Evolutionary conservation across 2,113 vertebrate species (phyloP).

Genomic region (Pachyramphus minor): DNA sequence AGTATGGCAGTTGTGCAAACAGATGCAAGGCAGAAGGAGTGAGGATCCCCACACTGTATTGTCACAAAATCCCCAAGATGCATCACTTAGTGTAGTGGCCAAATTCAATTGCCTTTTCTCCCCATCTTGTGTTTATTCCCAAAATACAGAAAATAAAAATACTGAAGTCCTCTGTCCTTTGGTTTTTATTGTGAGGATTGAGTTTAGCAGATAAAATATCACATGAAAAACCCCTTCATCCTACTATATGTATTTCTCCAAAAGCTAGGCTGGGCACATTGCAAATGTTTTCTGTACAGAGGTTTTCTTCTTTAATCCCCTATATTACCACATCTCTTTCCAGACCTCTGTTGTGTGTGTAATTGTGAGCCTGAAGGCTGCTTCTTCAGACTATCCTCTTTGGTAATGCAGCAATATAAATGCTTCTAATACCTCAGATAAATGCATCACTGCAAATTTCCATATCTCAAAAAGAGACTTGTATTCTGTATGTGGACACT

Average conservation of each 20-base stretch:
- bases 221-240: background rate
- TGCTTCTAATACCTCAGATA: slow-evolving; percentile 26
- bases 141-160: background rate
- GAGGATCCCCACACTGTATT: background rate
- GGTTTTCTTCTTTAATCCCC: background rate
- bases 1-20: background rate
- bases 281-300: background rate
- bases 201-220: background rate
- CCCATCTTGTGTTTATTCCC: background rate
- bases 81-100: background rate
- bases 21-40: background rate
- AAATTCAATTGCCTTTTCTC: background rate
- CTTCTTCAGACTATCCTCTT: slow-evolving; percentile 4
- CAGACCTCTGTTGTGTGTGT: background rate
- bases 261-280: background rate
- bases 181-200: background rate
- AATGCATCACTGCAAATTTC: slow-evolving; percentile 25
- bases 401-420: slow-evolving; percentile 26
- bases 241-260: rapidly evolving
- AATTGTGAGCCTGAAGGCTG: background rate
- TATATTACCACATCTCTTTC: background rate
- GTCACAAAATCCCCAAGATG: background rate
- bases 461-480: slow-evolving; percentile 18
- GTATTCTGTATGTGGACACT: slow-evolving; percentile 1
- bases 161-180: background rate